Evolutionary conservation across 2,888 invertebrate species (phyloP).

Genomic region (Epinotia bilunana): DNA sequence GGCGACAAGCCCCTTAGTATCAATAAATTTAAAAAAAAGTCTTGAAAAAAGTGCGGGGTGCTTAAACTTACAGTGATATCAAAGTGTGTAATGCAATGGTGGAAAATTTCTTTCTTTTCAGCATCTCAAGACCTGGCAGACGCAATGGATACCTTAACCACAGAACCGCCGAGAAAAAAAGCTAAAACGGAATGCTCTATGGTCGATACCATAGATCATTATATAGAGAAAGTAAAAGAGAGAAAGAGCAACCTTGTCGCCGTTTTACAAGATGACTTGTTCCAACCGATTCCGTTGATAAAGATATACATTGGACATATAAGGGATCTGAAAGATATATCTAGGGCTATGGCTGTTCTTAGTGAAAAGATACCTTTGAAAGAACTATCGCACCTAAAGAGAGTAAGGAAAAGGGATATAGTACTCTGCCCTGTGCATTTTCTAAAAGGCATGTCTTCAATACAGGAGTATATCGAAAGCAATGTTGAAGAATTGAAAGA

Average conservation of each 20-base stretch:
- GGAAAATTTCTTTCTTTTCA: slow-evolving; percentile 74
- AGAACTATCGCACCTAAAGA: slow-evolving; percentile 88
- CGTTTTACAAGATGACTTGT: slow-evolving; percentile 83
- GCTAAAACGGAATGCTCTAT: slow-evolving; percentile 51
- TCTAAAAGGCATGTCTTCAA: slow-evolving; percentile 56
- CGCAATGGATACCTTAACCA: slow-evolving; percentile 30
- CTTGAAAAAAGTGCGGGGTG: slow-evolving; percentile 10
- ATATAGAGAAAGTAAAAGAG: slow-evolving; percentile 56
- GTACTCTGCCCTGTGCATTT: slow-evolving; percentile 77
- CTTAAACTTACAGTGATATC: slow-evolving; percentile 22
- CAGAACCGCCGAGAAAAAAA: slow-evolving; percentile 66
- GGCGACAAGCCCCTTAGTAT: too few species aligned
- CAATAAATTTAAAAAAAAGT: too few species aligned
- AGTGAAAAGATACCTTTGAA: slow-evolving; percentile 85
- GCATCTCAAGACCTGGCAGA: slow-evolving; percentile 47
- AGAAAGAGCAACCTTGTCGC: slow-evolving; percentile 71
- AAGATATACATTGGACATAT: slow-evolving; percentile 86
- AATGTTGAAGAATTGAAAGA: slow-evolving; percentile 78
- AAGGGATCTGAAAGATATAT: slow-evolving; percentile 85
- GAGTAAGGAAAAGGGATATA: slow-evolving; percentile 86
- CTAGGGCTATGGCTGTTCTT: slow-evolving; percentile 84
- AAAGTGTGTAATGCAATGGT: slow-evolving; percentile 68
- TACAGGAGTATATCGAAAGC: slow-evolving; percentile 70
- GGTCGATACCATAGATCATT: slow-evolving; percentile 55
- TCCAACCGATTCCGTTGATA: slow-evolving; percentile 74